A percentile compares a stretch with the other conserved stretches of the same genome.
phyloP scores from a whole-genome alignment of 2,797 vertebrate species.

The Acrossocheilus fasciatus region DNA sequence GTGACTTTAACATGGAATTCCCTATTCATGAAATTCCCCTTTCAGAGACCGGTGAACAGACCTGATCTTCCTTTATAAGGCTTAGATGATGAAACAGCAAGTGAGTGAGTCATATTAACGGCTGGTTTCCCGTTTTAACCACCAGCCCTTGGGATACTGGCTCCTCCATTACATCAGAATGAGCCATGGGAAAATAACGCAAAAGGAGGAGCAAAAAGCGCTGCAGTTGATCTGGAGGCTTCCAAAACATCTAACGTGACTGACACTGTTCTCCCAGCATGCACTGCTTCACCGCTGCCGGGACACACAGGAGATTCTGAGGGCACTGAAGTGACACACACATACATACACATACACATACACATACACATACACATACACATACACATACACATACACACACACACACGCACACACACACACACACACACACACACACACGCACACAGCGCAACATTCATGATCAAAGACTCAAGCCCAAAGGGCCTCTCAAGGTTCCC shows the following conservation, averaged over 20 bases:
- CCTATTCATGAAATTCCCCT: slow-evolving; percentile 26
- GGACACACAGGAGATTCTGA: slow-evolving; percentile 21
- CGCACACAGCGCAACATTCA: slow-evolving; percentile 34
- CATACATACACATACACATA: background rate
- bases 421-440: background rate
- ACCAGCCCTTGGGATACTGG: slow-evolving; percentile 2
- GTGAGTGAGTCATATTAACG: slow-evolving; percentile 47
- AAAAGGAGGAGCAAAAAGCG: slow-evolving; percentile 14
- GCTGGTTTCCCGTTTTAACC: slow-evolving; percentile 3
- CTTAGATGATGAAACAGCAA: slow-evolving; percentile 5
- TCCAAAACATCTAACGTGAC: background rate
- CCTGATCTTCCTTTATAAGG: slow-evolving; percentile 24
- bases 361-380: background rate
- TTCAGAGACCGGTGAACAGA: slow-evolving; percentile 31
- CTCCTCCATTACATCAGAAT: slow-evolving; percentile 36
- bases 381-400: background rate
- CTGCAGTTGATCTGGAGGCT: background rate
- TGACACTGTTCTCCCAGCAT: slow-evolving; percentile 5
- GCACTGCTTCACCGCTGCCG: slow-evolving; percentile 2
- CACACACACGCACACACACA: background rate
- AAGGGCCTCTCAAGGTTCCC: slow-evolving; percentile 49
- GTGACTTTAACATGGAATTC: slow-evolving; percentile 24
- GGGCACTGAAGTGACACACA: background rate
- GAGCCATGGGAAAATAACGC: slow-evolving; percentile 28
- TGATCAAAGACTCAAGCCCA: slow-evolving; percentile 43